Conservation (phyloP, 2,888 invertebrate species). For the Mythimna vitellina region DNA sequence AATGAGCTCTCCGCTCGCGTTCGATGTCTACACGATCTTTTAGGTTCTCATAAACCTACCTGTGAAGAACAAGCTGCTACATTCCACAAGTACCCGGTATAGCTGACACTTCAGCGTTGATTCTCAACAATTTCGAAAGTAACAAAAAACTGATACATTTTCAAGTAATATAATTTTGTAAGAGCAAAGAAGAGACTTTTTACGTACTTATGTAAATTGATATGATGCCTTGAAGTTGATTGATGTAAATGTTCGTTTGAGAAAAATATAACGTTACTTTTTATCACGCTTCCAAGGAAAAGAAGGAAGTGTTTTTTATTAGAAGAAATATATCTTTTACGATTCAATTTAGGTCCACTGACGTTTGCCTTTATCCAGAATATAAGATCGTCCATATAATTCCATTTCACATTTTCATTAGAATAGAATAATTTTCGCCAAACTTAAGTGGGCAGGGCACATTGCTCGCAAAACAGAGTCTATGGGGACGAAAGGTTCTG, state of each 20-base stretch:
- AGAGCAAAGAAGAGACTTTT: constrained; percentile 15
- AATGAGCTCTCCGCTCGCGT: too few species aligned
- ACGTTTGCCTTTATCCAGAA: too few species aligned
- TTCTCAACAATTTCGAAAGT: constrained; percentile 6
- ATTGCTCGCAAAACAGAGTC: too few species aligned
- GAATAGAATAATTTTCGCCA: too few species aligned
- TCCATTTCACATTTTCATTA: too few species aligned
- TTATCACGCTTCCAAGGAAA: constrained; percentile 4
- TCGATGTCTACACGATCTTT: not conserved
- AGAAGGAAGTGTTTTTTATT: not conserved
- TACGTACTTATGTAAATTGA: constrained; percentile 39
- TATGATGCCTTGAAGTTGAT: constrained; percentile 44
- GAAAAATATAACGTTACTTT: constrained; percentile 7
- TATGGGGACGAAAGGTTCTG: too few species aligned
- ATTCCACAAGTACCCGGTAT: constrained; percentile 10
- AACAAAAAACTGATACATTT: constrained; percentile 36
- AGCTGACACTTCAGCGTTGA: not conserved
- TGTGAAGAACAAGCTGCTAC: not conserved
- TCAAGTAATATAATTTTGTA: constrained; percentile 26
- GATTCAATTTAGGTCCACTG: not conserved
- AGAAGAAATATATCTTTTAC: not conserved
- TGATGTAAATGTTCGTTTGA: constrained; percentile 39
- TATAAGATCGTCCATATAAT: too few species aligned
- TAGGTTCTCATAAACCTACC: not conserved
- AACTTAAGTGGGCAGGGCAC: too few species aligned